Evolutionary conservation across 2,888 invertebrate species (phyloP).

Genomic region (Euspilapteryx auroguttella): DNA sequence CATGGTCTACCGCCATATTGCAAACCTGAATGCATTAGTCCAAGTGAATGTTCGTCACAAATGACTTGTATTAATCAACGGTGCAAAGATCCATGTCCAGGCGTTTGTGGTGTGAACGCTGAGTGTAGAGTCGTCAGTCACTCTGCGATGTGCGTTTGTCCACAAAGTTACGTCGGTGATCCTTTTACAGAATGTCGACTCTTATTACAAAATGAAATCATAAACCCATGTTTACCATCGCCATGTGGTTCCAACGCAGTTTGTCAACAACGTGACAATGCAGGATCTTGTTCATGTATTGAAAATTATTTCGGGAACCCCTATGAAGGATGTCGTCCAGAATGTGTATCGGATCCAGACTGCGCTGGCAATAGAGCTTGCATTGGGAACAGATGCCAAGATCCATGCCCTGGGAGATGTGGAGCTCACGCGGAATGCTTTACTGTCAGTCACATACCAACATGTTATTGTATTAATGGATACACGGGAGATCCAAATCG

Average conservation of each 20-base stretch:
- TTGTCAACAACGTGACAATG: slow-evolving; percentile 68
- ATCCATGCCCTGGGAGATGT: slow-evolving; percentile 77
- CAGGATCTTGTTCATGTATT: slow-evolving; percentile 71
- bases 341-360: slow-evolving; percentile 72
- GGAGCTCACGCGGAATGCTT: slow-evolving; percentile 73
- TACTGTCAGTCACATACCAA: slow-evolving; percentile 71
- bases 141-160: slow-evolving; percentile 77
- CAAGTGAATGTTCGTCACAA: slow-evolving; percentile 71
- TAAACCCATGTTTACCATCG: slow-evolving; percentile 68
- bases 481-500: slow-evolving; percentile 65
- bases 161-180: slow-evolving; percentile 64
- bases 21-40: slow-evolving; percentile 77
- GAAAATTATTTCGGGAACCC: slow-evolving; percentile 76
- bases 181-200: slow-evolving; percentile 63
- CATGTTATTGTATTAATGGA: slow-evolving; percentile 66
- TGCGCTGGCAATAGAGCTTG: slow-evolving; percentile 74
- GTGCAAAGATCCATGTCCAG: slow-evolving; percentile 73
- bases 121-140: slow-evolving; percentile 77
- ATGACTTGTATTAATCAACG: slow-evolving; percentile 74
- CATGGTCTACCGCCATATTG: slow-evolving; percentile 76
- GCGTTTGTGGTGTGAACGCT: slow-evolving; percentile 72
- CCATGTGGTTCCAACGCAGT: slow-evolving; percentile 74
- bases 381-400: slow-evolving; percentile 71
- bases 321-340: slow-evolving; percentile 75
- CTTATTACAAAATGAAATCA: slow-evolving; percentile 43